Base-by-base conservation (phyloP, 2,888 invertebrate genomes). In the Drosophila koepferae region DNA sequence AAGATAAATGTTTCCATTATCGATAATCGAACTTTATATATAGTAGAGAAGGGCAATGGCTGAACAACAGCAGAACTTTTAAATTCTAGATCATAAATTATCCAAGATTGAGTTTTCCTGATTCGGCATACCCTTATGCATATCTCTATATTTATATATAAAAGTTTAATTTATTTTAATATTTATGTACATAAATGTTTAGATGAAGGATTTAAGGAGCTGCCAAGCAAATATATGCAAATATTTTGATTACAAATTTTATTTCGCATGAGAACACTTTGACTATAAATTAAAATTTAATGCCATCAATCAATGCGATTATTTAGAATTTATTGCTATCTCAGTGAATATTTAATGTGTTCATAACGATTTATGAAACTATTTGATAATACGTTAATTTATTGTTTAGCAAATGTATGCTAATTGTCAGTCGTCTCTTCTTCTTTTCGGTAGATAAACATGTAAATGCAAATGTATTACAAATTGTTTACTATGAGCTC, bases 311-410 rank as follows among this genome's bases (percentile, higher is more conserved):
- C 14, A 23, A 46, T 23, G 23, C 43, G 34, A 62, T 44, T 48
- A 36, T 62, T 54, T 12, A 23, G 58, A 58, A 58, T 48, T 44
- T 54, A 18, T 23, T 12, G 7, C 64, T 36, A 36, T 61, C 36
- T 20, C 23, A 41, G 28, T 44, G 46, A 23, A 16, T 62, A 65
- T 69, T 72, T 78, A 78, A 78, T 80, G 65, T 6, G 60, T 58
- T 48, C n/a, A 18, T 62, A 80, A 75, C 77, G 80, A 51, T 62
- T 79, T 67, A 51, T 75, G 67, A 51, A 64, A 53, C 36, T 51
- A 53, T 71, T 54, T 71, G 58, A 71, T 72, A 53, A 51, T 53
- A 20, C 44, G 65, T 48, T 77, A 67, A 76, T 73, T 76, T 64
- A 44, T 48, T 23, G 36, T 20, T 74, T 77, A 48, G 65, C 80